Evolutionary conservation across 1,140 invertebrate genomes (phyloP).

Genomic region (Oncopodura yosiiana): DNA sequence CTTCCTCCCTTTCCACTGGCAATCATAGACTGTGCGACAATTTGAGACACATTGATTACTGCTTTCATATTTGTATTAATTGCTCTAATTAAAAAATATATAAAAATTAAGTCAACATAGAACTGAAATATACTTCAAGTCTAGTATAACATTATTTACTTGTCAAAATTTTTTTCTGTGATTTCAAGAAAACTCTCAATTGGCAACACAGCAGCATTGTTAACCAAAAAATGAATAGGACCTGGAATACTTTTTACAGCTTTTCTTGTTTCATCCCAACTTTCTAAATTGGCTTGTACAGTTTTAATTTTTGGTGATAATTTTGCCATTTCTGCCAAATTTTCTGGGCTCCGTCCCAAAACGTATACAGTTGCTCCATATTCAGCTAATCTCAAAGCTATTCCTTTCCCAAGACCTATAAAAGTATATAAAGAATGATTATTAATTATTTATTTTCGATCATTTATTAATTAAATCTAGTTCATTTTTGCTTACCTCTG

Average conservation of each 20-base stretch:
- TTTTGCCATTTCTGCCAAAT: constrained; percentile 53
- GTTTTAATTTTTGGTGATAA: constrained; percentile 53
- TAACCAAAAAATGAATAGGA: constrained; percentile 64
- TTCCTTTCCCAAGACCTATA: constrained; percentile 17
- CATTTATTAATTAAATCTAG: too few relatives aligned
- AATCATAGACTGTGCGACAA: constrained; percentile 61
- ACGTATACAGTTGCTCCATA: constrained; percentile 7
- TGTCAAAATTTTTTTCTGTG: constrained; percentile 57
- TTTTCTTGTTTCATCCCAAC: constrained; percentile 64
- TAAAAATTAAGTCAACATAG: background rate
- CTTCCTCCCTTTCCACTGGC: constrained; percentile 57
- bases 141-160: constrained; percentile 37
- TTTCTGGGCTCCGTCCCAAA: constrained; percentile 48
- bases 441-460: too few relatives aligned
- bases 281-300: constrained; percentile 54
- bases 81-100: background rate
- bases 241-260: constrained; percentile 47
- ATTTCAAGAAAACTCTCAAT: constrained; percentile 54
- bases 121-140: background rate
- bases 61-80: constrained; percentile 66
- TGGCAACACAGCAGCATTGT: constrained; percentile 62
- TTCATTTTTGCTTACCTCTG: too few relatives aligned
- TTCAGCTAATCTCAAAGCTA: constrained; percentile 5
- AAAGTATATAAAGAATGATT: too few relatives aligned
- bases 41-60: constrained; percentile 70